Evolutionary conservation across 2,113 vertebrate species (phyloP).

Genomic region (Speoplatyrhinus poulsoni): DNA sequence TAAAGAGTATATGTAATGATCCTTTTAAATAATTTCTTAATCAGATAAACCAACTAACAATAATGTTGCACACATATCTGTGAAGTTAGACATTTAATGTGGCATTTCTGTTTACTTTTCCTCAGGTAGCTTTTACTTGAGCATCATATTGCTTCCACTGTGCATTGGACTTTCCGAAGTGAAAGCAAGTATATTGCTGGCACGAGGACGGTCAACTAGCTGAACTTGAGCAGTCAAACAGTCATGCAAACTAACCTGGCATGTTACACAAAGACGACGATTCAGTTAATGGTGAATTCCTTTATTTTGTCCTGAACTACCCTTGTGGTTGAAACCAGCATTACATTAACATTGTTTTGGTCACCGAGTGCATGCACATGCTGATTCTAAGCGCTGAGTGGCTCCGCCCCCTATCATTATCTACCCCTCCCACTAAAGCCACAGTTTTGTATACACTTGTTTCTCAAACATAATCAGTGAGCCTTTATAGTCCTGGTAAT

Average conservation of each 20-base stretch:
- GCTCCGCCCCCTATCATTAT: no score
- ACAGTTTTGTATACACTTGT: no score
- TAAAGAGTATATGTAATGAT: no score
- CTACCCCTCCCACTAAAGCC: no score
- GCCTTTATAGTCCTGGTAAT: no score
- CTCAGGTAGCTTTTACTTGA: no score
- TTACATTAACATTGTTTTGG: conserved; percentile 43
- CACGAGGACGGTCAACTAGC: conserved; percentile 70
- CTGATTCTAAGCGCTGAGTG: no score
- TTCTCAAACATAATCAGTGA: no score
- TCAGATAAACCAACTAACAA: background rate
- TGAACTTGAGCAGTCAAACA: conserved; percentile 70
- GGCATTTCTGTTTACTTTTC: no score
- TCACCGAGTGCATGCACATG: no score
- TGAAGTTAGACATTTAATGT: no score
- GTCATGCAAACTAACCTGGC: conserved; percentile 73
- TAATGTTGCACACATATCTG: no score
- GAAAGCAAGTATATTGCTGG: conserved; percentile 68
- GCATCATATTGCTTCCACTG: conserved; percentile 33
- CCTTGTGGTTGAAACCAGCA: conserved; percentile 54
- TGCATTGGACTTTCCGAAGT: conserved; percentile 32
- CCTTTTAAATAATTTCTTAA: background rate
- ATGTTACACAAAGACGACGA: conserved; percentile 66
- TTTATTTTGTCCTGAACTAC: background rate
- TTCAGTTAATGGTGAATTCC: conserved; percentile 53